phyloP scores from a whole-genome alignment of 1,140 invertebrate genomes.

The Drosophila nannoptera region DNA sequence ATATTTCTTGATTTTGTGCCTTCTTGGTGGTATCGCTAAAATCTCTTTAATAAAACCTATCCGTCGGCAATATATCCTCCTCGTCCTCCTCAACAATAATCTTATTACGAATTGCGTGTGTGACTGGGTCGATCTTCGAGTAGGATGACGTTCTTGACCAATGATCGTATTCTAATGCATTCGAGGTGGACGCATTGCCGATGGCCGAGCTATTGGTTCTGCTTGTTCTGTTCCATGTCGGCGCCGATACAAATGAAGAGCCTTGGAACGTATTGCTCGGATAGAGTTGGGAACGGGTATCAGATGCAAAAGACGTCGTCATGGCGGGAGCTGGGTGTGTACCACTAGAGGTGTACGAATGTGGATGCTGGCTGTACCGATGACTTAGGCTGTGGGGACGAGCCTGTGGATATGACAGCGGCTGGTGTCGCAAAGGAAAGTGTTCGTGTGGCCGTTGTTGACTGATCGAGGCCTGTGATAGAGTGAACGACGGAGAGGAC shows the following conservation, averaged over 20 bases:
- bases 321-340: slow-evolving; percentile 11
- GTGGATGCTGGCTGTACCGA: neutral
- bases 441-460: slow-evolving; percentile 51
- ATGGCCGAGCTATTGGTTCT: slow-evolving; percentile 21
- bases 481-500: slow-evolving; percentile 47
- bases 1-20: slow-evolving; percentile 8
- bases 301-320: slow-evolving; percentile 15
- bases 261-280: slow-evolving; percentile 35
- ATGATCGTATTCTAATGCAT: slow-evolving; percentile 28
- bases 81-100: slow-evolving; percentile 76
- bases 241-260: slow-evolving; percentile 47
- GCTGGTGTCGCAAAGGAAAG: slow-evolving; percentile 64
- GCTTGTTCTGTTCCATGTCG: slow-evolving; percentile 19
- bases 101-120: slow-evolving; percentile 74
- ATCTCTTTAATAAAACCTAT: slow-evolving; percentile 78
- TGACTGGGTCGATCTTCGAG: slow-evolving; percentile 65
- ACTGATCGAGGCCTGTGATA: slow-evolving; percentile 37
- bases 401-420: slow-evolving; percentile 54
- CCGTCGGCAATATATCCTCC: slow-evolving; percentile 71
- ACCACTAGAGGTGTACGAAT: slow-evolving; percentile 23
- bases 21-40: slow-evolving; percentile 46
- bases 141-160: slow-evolving; percentile 52
- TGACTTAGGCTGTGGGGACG: slow-evolving; percentile 31
- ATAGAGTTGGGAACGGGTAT: slow-evolving; percentile 8
- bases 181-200: slow-evolving; percentile 12